A percentile compares a stretch with the other conserved stretches of the same genome.
These are phyloP conservation scores for Andrena minutula DNA, from an alignment of 2,888 invertebrate genomes.

Conservation along the genomic window DNA sequence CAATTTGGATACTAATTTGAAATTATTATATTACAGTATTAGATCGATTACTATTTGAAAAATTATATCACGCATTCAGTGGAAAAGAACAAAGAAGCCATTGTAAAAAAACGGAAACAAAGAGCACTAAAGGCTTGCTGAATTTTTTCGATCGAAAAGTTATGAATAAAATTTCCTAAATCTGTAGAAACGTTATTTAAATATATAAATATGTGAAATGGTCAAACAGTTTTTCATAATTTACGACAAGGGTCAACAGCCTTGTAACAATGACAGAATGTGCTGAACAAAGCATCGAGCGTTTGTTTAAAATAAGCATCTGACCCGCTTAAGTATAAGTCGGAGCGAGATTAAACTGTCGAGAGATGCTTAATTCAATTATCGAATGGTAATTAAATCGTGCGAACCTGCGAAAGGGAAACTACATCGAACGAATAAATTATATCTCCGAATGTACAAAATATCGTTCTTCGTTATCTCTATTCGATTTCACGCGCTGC, in stretches of 20 bases:
- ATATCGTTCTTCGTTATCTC: constrained; percentile 7
- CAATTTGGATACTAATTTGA: not conserved
- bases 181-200: not conserved
- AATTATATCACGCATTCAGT: not conserved
- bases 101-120: not conserved
- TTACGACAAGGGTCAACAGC: constrained; percentile 18
- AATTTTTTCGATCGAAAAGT: not conserved
- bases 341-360: constrained; percentile 4
- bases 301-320: constrained; percentile 34
- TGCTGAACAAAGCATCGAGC: constrained; percentile 10
- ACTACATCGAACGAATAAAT: constrained; percentile 10
- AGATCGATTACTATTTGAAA: not conserved
- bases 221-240: constrained; percentile 7
- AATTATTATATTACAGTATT: not conserved
- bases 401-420: not conserved
- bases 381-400: constrained; percentile 6
- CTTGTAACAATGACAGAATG: constrained; percentile 26
- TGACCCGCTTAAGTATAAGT: constrained; percentile 16
- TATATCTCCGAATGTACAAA: not conserved
- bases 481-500: not conserved
- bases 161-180: not conserved
- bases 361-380: constrained; percentile 9
- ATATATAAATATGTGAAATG: not conserved
- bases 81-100: not conserved
- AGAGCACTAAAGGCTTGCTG: not conserved